A percentile compares a stretch with the other conserved stretches of the same genome.
Conservation (phyloP, 2,888 invertebrate species). For the Ormyrus rosae region DNA sequence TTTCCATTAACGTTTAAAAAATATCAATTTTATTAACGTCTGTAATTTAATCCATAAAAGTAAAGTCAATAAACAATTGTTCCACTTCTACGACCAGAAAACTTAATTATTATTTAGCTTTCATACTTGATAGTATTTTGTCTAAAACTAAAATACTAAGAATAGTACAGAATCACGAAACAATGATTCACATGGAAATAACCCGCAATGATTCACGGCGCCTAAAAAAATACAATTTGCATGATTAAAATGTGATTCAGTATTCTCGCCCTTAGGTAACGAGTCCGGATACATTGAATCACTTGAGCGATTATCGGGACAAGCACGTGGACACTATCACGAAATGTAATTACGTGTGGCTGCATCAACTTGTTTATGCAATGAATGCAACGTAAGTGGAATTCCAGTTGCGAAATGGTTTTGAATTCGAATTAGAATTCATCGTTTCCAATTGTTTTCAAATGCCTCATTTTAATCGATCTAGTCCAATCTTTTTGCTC, state of each 20-base stretch:
- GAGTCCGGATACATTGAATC: conserved; percentile 73
- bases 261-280: conserved; percentile 65
- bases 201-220: no score
- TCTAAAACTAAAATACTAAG: no score
- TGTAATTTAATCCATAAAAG: no score
- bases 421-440: neutral
- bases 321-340: conserved; percentile 70
- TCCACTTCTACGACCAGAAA: no score
- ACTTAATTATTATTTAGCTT: no score
- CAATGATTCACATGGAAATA: no score
- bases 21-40: no score
- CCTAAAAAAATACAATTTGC: neutral
- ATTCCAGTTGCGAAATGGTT: conserved; percentile 4
- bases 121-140: no score
- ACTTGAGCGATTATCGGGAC: conserved; percentile 75
- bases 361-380: conserved; percentile 66
- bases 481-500: no score
- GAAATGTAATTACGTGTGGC: conserved; percentile 71
- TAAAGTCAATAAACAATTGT: neutral
- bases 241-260: neutral
- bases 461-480: neutral
- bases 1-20: neutral
- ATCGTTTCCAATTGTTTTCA: conserved; percentile 8
- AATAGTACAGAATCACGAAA: no score
- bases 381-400: conserved; percentile 71